These are phyloP conservation scores for Podarcis siculus DNA, from an alignment of 2,797 vertebrate species.

Conservation along the genomic window DNA sequence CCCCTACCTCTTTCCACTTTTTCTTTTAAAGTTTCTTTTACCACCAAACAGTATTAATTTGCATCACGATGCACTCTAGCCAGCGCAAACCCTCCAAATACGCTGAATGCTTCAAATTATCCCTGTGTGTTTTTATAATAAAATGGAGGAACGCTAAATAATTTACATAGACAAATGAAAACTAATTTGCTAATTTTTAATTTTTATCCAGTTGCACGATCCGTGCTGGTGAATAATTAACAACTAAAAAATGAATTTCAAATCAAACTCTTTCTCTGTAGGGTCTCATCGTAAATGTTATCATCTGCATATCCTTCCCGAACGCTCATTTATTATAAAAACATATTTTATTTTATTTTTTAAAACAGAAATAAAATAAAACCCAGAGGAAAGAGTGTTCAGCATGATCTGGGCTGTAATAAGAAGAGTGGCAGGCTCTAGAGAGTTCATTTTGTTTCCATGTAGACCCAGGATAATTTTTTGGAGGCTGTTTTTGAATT, in stretches of 20 bases:
- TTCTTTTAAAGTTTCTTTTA: not conserved
- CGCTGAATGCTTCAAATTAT: constrained; percentile 30
- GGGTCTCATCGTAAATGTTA: constrained; percentile 48
- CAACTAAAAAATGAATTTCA: constrained; percentile 66
- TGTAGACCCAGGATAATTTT: constrained; percentile 75
- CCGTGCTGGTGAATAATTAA: constrained; percentile 78
- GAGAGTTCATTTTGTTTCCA: constrained; percentile 75
- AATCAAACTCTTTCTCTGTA: constrained; percentile 68
- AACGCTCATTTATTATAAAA: constrained; percentile 65
- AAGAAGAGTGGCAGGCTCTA: constrained; percentile 75
- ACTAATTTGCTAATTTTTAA: constrained; percentile 76
- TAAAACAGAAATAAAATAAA: constrained; percentile 66
- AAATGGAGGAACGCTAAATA: constrained; percentile 69
- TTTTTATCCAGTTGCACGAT: constrained; percentile 65
- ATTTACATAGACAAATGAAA: constrained; percentile 79
- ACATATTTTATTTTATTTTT: not conserved
- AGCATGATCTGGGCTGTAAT: constrained; percentile 75
- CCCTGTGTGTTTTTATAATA: constrained; percentile 51
- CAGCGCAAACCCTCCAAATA: constrained; percentile 28
- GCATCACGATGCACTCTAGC: constrained; percentile 15
- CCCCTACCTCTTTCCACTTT: no score
- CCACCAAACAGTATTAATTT: constrained; percentile 33
- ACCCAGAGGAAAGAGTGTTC: constrained; percentile 75
- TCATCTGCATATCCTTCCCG: constrained; percentile 63
- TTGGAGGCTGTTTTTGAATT: constrained; percentile 82